phyloP scores from a whole-genome alignment of 2,797 vertebrate species.

The Sebastes reedi region DNA sequence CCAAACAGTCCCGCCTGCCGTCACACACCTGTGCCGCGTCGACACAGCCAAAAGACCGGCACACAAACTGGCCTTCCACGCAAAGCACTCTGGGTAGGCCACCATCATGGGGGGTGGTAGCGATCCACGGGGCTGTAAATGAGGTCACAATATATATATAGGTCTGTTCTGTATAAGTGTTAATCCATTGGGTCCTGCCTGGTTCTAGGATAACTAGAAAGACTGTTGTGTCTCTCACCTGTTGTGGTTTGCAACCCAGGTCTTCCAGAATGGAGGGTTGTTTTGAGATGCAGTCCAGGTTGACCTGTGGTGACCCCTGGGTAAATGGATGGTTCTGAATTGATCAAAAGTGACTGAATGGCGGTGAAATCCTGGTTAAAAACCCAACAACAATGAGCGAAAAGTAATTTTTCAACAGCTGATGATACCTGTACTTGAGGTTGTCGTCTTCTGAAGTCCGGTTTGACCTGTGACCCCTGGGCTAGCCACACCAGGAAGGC shows the following conservation, averaged over 20 bases:
- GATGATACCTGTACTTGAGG: neutral
- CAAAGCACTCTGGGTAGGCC: constrained; percentile 79
- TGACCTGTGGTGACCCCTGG: constrained; percentile 46
- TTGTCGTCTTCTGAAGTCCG: constrained; percentile 45
- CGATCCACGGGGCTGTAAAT: constrained; percentile 46
- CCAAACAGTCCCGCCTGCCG: constrained; percentile 82
- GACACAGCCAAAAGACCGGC: constrained; percentile 83
- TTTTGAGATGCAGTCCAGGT: constrained; percentile 57
- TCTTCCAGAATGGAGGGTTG: constrained; percentile 24
- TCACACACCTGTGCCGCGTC: constrained; percentile 82
- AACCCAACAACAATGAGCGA: neutral
- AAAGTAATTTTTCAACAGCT: neutral
- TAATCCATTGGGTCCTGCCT: neutral
- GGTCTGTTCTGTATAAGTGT: neutral
- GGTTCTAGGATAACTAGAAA: neutral
- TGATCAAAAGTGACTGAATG: neutral
- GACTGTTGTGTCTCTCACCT: constrained; percentile 24
- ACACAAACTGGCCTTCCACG: constrained; percentile 81
- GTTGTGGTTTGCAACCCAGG: constrained; percentile 63
- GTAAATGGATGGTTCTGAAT: neutral
- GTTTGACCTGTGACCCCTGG: constrained; percentile 63
- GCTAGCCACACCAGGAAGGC: constrained; percentile 69
- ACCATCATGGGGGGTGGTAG: constrained; percentile 43
- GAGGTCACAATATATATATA: neutral
- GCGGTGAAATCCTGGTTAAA: neutral